Evolutionary conservation across 2,113 vertebrate species (phyloP).

Genomic region (Picathartes gymnocephalus): DNA sequence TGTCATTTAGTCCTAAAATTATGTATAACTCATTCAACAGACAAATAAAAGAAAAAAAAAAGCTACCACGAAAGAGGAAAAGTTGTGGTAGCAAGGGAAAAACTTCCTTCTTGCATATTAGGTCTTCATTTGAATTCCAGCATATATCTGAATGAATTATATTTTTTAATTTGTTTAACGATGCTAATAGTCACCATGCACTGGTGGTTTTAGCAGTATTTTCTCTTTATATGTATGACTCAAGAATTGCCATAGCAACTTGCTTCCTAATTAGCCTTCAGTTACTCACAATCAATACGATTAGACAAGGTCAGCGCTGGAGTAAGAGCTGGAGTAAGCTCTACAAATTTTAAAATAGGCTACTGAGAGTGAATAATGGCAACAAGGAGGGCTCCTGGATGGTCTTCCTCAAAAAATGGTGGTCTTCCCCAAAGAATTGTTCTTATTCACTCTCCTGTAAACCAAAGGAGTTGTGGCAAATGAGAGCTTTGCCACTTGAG

Average conservation of each 20-base stretch:
- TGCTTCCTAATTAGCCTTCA: constrained; percentile 69
- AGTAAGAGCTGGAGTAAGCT: constrained; percentile 42
- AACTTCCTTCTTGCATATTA: not conserved
- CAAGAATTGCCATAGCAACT: constrained; percentile 76
- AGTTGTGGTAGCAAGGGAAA: not conserved
- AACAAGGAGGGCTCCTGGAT: not conserved
- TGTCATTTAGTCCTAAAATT: not conserved
- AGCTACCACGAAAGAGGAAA: not conserved
- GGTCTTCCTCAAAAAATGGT: not conserved
- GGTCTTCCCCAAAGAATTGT: not conserved
- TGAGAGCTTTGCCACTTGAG: not conserved
- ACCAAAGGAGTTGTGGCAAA: not conserved
- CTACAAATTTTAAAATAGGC: constrained; percentile 14
- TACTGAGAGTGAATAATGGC: not conserved
- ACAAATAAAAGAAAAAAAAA: constrained; percentile 32
- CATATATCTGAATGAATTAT: constrained; percentile 71
- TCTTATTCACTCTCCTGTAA: not conserved
- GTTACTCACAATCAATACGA: constrained; percentile 65
- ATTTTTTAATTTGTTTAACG: constrained; percentile 67
- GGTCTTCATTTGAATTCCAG: constrained; percentile 48
- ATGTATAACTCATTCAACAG: not conserved
- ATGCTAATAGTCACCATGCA: constrained; percentile 56
- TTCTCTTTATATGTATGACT: constrained; percentile 67
- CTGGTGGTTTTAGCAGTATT: constrained; percentile 61
- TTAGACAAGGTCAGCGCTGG: constrained; percentile 69